Base-by-base conservation (phyloP, 2,797 vertebrate species). In the Petrocephalus sullivani region DNA sequence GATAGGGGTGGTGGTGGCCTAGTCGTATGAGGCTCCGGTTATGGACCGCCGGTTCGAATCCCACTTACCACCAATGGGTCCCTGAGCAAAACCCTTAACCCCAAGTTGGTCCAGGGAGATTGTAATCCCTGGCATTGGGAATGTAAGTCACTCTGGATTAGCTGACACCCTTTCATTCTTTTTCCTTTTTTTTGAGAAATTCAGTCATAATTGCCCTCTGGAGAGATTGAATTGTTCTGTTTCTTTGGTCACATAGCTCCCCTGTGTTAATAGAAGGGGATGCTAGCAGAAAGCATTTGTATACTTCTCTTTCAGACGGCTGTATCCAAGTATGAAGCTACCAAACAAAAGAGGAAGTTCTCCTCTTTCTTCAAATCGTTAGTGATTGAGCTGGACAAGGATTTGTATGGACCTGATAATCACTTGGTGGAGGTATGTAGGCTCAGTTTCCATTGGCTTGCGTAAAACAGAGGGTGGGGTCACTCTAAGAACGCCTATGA, bases 341-440 rank as follows among this genome's bases (percentile, higher is more conserved):
- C 98, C 90, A 99, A 99, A 93, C 98, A 99, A 95, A 99, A 99
- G 92, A 97, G 98, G 91, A 99, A 99, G 92, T 99, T 99, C 91
- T 99, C 98, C 33, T 99, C 98, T 88, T 99, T 99, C 95, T 99
- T 99, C 94, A 99, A 99, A 93, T 99, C 98, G 89, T 96, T 99
- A 92, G 98, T 99, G 93, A 99, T 99, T 14, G 98, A 99, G 91
- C 93, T 99, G 95, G 98, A 99, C 94, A 99, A 99, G 94, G 98
- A 99, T 91, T 95, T 99, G 87, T 99, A 99, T 89, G 98, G 98
- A 61, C 98, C 98, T 91, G 98, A 99, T 95, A 99, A 99, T 95
- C 98, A 99, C 94, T 95, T 99, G 91, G 98, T 99, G 91, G 98
- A 99, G 96, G 98, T 99, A 71, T 16, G 64, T 71, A 93, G 96